These are phyloP conservation scores for Ceratina calcarata DNA, from an alignment of 1,140 invertebrate species.

Conservation along the genomic window DNA sequence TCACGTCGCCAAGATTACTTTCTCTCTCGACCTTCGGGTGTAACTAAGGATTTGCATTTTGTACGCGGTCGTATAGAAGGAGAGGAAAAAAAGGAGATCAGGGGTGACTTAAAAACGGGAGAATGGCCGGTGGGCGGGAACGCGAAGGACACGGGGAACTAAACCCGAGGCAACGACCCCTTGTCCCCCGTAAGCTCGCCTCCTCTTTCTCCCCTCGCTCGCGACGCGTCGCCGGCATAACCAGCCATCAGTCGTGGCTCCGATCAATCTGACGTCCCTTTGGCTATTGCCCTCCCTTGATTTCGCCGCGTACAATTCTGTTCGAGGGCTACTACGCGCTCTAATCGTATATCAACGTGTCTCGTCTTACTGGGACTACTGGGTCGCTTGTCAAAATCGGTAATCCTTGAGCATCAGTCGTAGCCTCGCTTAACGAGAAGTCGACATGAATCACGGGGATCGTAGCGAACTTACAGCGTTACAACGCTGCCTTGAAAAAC, in stretches of 20 bases:
- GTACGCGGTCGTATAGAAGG: background rate
- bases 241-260: slow-evolving; percentile 65
- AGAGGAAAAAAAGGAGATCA: background rate
- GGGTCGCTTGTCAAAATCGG: slow-evolving; percentile 61
- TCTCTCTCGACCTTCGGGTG: background rate
- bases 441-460: slow-evolving; percentile 52
- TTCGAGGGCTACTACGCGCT: slow-evolving; percentile 20
- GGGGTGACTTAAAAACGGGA: background rate
- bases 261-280: slow-evolving; percentile 69
- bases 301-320: slow-evolving; percentile 44
- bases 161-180: slow-evolving; percentile 64
- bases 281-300: slow-evolving; percentile 48
- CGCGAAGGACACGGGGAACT: slow-evolving; percentile 48
- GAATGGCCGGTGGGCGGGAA: slow-evolving; percentile 17
- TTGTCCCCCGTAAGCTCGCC: slow-evolving; percentile 56
- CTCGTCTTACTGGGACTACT: slow-evolving; percentile 49
- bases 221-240: slow-evolving; percentile 67
- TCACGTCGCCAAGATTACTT: background rate
- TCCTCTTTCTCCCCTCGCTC: slow-evolving; percentile 47
- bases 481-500: background rate
- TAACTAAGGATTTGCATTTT: slow-evolving; percentile 25
- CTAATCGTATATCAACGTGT: slow-evolving; percentile 59
- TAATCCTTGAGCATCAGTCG: slow-evolving; percentile 50
- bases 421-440: slow-evolving; percentile 33
- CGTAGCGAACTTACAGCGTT: slow-evolving; percentile 15